Evolutionary conservation across 2,113 vertebrate species (phyloP).

Genomic region (Periophthalmodon schlosseri): DNA sequence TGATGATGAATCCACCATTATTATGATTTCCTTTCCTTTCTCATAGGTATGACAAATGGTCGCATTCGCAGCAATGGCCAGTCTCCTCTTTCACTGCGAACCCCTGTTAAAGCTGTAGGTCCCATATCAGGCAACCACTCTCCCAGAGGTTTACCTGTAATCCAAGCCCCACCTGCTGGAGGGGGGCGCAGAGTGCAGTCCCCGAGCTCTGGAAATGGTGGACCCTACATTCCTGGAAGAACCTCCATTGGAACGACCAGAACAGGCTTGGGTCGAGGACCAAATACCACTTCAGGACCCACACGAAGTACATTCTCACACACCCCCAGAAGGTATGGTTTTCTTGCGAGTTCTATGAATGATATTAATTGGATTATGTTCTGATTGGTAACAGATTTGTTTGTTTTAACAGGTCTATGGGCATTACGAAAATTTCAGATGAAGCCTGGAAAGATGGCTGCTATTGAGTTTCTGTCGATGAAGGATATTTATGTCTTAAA

Average conservation of each 20-base stretch:
- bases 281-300: constrained; percentile 51
- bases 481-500: constrained; percentile 50
- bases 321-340: constrained; percentile 78
- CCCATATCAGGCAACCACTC: constrained; percentile 75
- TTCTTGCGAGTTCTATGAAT: background rate
- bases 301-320: constrained; percentile 79
- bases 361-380: background rate
- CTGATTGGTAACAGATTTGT: background rate
- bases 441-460: constrained; percentile 94
- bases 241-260: constrained; percentile 59
- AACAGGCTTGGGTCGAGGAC: constrained; percentile 57
- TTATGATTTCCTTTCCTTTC: constrained; percentile 1
- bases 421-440: constrained; percentile 79
- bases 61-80: constrained; percentile 80
- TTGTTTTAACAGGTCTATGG: constrained; percentile 76
- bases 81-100: constrained; percentile 75
- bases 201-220: constrained; percentile 61
- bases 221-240: constrained; percentile 58
- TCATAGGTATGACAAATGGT: constrained; percentile 78
- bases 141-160: constrained; percentile 73
- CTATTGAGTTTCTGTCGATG: constrained; percentile 75
- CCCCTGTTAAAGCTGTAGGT: constrained; percentile 78
- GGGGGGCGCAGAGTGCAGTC: constrained; percentile 76
- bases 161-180: constrained; percentile 44
- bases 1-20: background rate